These are phyloP conservation scores for Rhincodon typus DNA, from an alignment of 2,797 vertebrate species.

Conservation along the genomic window DNA sequence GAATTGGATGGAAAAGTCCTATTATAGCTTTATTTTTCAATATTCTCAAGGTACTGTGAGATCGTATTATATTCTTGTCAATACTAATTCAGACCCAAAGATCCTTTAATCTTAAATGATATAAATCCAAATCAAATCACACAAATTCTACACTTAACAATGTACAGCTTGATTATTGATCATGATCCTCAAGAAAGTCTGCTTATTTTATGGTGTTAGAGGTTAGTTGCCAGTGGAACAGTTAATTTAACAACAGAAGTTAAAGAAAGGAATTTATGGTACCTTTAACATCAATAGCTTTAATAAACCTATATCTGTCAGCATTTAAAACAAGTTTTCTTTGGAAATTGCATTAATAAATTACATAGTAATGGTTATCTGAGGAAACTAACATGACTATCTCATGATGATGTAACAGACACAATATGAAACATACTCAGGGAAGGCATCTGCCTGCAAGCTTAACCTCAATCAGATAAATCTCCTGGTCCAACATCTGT, in stretches of 20 bases:
- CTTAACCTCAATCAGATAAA: constrained; percentile 21
- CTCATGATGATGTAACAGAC: neutral
- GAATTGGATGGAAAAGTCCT: neutral
- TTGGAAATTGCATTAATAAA: neutral
- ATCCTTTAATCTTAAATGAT: neutral
- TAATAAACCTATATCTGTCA: neutral
- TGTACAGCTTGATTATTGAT: neutral
- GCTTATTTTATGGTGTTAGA: neutral
- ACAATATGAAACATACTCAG: neutral
- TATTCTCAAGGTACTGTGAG: neutral
- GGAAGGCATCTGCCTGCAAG: neutral
- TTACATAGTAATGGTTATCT: neutral
- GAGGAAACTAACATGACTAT: neutral
- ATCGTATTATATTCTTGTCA: neutral
- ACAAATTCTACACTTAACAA: neutral
- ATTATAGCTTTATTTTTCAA: neutral
- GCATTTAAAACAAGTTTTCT: neutral
- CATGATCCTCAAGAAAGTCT: neutral
- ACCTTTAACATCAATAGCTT: neutral
- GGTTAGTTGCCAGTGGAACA: neutral
- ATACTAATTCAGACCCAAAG: neutral
- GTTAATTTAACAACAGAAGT: neutral
- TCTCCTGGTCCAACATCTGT: neutral
- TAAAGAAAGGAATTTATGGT: neutral
- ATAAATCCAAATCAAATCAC: neutral